phyloP scores from a whole-genome alignment of 2,113 vertebrate genomes.

The Sus scrofa region T2T-Sscrofa CM000812.6:285856001-285856500 shows the following conservation, averaged over 20 bases:
- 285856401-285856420: slow-evolving; percentile 84
- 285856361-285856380: slow-evolving; percentile 83
- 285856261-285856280: background rate
- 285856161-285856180: background rate
- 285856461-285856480: slow-evolving; percentile 95
- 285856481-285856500: slow-evolving; percentile 95
- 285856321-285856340: slow-evolving; percentile 67
- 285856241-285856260: background rate
- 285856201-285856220: background rate
- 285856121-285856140: accelerated
- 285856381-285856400: slow-evolving; percentile 87
- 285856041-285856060: accelerated
- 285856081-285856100: accelerated
- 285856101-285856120: accelerated
- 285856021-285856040: background rate
- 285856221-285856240: background rate
- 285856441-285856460: slow-evolving; percentile 85
- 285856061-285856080: accelerated
- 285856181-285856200: background rate
- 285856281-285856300: slow-evolving; percentile 1
- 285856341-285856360: slow-evolving; percentile 75
- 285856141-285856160: background rate
- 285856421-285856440: slow-evolving; percentile 82
- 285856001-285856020: background rate
- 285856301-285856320: background rate